Conservation (phyloP, 2,888 invertebrate species). For the Dasysyrphus tricinctus region DNA sequence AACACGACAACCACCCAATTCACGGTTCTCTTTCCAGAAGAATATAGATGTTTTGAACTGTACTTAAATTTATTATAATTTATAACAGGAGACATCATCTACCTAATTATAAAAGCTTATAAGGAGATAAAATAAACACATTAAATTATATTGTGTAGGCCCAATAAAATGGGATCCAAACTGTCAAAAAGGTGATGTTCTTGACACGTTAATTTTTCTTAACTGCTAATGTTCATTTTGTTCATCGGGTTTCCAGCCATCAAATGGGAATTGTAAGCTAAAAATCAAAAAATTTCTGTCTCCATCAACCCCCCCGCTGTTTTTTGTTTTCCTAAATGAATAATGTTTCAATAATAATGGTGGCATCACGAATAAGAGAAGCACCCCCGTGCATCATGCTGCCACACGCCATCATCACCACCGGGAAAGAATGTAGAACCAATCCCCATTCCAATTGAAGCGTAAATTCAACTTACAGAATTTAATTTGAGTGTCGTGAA, state of each 20-base stretch:
- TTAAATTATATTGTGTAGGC: neutral
- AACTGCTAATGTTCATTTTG: conserved; percentile 17
- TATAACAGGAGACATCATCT: neutral
- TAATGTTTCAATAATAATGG: conserved; percentile 4
- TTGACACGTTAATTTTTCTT: conserved; percentile 14
- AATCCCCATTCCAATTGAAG: conserved; percentile 10
- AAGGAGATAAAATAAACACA: neutral
- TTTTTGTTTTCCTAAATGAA: neutral
- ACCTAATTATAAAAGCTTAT: neutral
- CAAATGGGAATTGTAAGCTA: conserved; percentile 5
- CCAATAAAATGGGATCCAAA: neutral
- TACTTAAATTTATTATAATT: neutral
- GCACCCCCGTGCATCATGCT: neutral
- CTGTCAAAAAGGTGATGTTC: neutral
- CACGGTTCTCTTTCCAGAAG: too few relatives aligned
- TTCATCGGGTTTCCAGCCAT: neutral
- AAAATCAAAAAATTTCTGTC: neutral
- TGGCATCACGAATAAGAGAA: neutral
- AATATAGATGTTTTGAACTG: neutral
- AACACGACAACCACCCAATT: neutral
- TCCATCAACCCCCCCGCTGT: neutral
- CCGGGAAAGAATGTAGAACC: conserved; percentile 9
- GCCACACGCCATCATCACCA: neutral
- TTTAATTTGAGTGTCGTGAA: conserved; percentile 35
- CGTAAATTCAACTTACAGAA: conserved; percentile 25